Evolutionary conservation across 2,797 vertebrate genomes (phyloP).

Genomic region (Sardinella longiceps): DNA sequence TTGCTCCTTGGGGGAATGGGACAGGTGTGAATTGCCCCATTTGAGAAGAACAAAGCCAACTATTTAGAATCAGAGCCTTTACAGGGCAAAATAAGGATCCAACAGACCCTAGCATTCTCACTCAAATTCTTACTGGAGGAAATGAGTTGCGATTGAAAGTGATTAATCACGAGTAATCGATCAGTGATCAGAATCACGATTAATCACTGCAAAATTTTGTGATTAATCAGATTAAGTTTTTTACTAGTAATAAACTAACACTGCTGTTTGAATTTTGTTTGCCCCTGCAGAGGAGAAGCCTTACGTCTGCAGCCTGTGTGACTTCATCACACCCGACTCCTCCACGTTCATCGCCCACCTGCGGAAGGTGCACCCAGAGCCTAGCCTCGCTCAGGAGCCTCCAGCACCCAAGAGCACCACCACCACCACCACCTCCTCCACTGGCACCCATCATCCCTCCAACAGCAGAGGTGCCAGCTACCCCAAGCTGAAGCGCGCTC

Average conservation of each 20-base stretch:
- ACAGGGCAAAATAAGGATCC: too few species aligned
- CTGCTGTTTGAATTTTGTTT: conserved; percentile 47
- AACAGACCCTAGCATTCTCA: too few species aligned
- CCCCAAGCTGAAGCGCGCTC: conserved; percentile 68
- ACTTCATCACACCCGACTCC: conserved; percentile 72
- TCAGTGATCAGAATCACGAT: too few species aligned
- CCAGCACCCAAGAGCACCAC: conserved; percentile 49
- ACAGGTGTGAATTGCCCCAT: too few species aligned
- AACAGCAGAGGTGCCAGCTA: conserved; percentile 56
- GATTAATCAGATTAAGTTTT: too few species aligned
- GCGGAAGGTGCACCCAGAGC: conserved; percentile 63
- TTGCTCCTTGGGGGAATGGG: too few species aligned
- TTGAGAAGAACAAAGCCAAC: too few species aligned
- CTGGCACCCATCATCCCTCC: conserved; percentile 39
- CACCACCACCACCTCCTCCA: conserved; percentile 49
- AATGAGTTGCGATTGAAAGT: too few species aligned
- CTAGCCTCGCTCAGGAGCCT: conserved; percentile 25
- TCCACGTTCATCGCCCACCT: conserved; percentile 70
- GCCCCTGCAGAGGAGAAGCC: conserved; percentile 80
- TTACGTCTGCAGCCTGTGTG: conserved; percentile 74
- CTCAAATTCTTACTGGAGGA: too few species aligned
- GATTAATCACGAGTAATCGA: too few species aligned
- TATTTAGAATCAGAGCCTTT: too few species aligned
- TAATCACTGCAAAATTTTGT: too few species aligned
- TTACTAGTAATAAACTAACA: background rate